These are phyloP conservation scores for Cylas formicarius DNA, from an alignment of 1,140 invertebrate genomes.

Conservation along the genomic window DNA sequence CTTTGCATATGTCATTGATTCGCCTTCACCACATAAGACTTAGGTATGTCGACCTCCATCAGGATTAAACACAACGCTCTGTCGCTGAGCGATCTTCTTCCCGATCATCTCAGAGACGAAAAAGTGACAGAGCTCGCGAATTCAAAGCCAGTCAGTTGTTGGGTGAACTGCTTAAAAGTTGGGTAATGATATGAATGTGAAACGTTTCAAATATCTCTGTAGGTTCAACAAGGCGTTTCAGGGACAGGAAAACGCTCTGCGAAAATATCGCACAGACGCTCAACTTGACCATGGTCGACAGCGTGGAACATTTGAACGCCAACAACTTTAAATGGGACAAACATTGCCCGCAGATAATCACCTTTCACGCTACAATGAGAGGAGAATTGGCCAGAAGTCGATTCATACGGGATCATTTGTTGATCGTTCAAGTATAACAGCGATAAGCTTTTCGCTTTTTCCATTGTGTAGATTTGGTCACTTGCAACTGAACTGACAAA, in stretches of 20 bases:
- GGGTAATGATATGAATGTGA: slow-evolving; percentile 43
- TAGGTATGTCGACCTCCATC: no score
- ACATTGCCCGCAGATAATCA: slow-evolving; percentile 63
- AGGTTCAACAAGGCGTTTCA: slow-evolving; percentile 26
- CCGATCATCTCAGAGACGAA: slow-evolving; percentile 58
- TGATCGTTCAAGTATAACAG: slow-evolving; percentile 53
- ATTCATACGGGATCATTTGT: slow-evolving; percentile 52
- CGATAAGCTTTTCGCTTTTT: background rate
- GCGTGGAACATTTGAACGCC: slow-evolving; percentile 39
- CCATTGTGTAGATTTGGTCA: no score
- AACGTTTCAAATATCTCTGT: background rate
- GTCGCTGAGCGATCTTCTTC: slow-evolving; percentile 57
- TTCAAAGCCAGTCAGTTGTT: slow-evolving; percentile 59
- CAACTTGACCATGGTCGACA: slow-evolving; percentile 30
- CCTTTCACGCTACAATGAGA: slow-evolving; percentile 53
- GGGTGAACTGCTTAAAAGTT: slow-evolving; percentile 67
- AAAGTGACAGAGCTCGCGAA: slow-evolving; percentile 52
- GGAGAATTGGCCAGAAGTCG: slow-evolving; percentile 49
- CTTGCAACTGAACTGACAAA: no score
- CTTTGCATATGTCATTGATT: no score
- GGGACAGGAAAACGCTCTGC: slow-evolving; percentile 26
- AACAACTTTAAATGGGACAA: slow-evolving; percentile 58
- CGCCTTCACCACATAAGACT: no score
- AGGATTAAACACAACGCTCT: slow-evolving; percentile 63
- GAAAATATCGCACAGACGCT: slow-evolving; percentile 25